These are phyloP conservation scores for Halocaridina rubra DNA, from an alignment of 2,888 invertebrate species.

Conservation along the genomic window DNA sequence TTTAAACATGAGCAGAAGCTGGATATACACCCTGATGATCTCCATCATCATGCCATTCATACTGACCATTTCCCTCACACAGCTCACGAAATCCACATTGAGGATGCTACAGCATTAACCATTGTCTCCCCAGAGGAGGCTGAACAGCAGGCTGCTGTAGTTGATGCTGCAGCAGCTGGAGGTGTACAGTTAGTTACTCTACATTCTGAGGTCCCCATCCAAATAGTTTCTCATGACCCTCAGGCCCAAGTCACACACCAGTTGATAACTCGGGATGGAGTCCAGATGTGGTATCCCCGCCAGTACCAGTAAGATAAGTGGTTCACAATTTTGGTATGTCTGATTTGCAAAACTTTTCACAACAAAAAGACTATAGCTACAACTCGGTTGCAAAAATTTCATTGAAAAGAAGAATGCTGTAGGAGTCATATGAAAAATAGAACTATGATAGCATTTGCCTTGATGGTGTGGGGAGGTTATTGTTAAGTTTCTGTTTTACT, in stretches of 20 bases:
- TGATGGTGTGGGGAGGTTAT: too few species aligned
- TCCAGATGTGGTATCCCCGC: slow-evolving; percentile 49
- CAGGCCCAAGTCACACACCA: slow-evolving; percentile 37
- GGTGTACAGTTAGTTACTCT: slow-evolving; percentile 42
- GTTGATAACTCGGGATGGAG: slow-evolving; percentile 44
- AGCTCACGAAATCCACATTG: slow-evolving; percentile 59
- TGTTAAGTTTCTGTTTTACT: too few species aligned
- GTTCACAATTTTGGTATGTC: too few species aligned
- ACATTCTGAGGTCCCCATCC: slow-evolving; percentile 45
- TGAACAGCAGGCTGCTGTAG: slow-evolving; percentile 52
- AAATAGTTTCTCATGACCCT: slow-evolving; percentile 47
- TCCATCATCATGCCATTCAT: slow-evolving; percentile 14
- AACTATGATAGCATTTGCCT: too few species aligned
- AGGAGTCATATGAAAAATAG: too few species aligned
- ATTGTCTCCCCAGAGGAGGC: slow-evolving; percentile 61
- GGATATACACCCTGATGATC: slow-evolving; percentile 13
- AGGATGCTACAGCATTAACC: slow-evolving; percentile 59
- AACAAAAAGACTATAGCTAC: too few species aligned
- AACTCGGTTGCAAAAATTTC: too few species aligned
- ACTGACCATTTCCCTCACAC: slow-evolving; percentile 34
- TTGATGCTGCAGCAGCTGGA: slow-evolving; percentile 28
- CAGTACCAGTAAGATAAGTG: slow-evolving; percentile 47
- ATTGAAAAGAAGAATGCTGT: too few species aligned
- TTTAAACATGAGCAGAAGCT: not conserved
- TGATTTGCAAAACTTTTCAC: too few species aligned